Percentiles rank a stretch among this genome's conserved stretches.
phyloP scores from a whole-genome alignment of 2,797 vertebrate species.

The Pipistrellus kuhlii region DNA sequence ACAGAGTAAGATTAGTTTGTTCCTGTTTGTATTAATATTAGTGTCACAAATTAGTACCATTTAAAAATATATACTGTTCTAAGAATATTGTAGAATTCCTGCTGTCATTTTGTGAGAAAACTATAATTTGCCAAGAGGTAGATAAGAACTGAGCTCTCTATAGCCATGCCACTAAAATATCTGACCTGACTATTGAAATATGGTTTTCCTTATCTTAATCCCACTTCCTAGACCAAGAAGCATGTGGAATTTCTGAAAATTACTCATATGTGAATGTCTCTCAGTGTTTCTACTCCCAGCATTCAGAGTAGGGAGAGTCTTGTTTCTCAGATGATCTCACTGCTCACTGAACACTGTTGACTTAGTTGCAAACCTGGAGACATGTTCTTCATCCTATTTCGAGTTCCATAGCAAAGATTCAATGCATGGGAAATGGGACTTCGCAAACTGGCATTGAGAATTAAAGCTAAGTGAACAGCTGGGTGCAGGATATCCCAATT shows the following conservation, averaged over 20 bases:
- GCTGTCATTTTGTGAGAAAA: neutral
- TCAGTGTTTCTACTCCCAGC: neutral
- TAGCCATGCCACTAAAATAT: neutral
- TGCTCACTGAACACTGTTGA: neutral
- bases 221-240: conserved; percentile 12
- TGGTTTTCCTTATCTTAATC: neutral
- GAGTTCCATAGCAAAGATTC: neutral
- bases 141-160: neutral
- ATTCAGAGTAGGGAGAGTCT: neutral
- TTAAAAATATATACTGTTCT: conserved; percentile 32
- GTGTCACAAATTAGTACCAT: neutral
- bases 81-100: conserved; percentile 17
- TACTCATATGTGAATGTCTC: neutral
- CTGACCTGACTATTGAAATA: neutral
- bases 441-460: neutral
- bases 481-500: neutral
- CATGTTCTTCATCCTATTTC: neutral
- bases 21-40: neutral
- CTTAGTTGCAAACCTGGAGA: neutral
- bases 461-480: neutral
- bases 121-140: neutral
- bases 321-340: neutral
- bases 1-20: neutral
- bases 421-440: neutral
- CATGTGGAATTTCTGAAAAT: neutral